Conservation (phyloP, 2,113 vertebrate species). For the Poeciliopsis occidentalis region DNA sequence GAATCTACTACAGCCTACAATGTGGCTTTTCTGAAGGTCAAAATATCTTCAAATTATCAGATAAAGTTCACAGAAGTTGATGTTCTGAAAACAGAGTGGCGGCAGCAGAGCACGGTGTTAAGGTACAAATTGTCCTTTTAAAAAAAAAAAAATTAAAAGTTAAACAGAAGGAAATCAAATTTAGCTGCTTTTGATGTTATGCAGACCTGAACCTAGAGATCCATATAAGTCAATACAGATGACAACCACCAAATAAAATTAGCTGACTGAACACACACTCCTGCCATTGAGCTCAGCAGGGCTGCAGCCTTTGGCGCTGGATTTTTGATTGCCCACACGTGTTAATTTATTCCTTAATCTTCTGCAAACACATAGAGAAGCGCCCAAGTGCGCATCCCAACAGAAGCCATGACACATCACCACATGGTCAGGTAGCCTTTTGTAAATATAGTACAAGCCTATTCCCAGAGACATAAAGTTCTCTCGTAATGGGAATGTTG, state of each 20-base stretch:
- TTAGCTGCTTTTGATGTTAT: background rate
- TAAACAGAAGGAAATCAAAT: background rate
- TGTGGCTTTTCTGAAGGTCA: conserved; percentile 28
- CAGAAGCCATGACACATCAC: conserved; percentile 83
- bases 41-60: conserved; percentile 16
- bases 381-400: conserved; percentile 74
- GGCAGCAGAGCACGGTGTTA: background rate
- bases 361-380: conserved; percentile 69
- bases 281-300: conserved; percentile 26
- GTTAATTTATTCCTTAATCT: conserved; percentile 81
- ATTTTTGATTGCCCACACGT: conserved; percentile 72
- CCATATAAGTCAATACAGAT: background rate
- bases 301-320: conserved; percentile 35
- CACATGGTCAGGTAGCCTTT: conserved; percentile 77
- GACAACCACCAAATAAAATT: background rate
- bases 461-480: background rate
- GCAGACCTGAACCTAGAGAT: background rate
- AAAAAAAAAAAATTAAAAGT: conserved; percentile 21
- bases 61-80: conserved; percentile 47
- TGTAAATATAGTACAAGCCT: conserved; percentile 62
- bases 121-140: background rate
- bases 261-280: conserved; percentile 6
- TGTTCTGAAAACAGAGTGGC: conserved; percentile 8
- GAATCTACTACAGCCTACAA: conserved; percentile 31
- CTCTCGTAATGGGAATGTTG: background rate